These are phyloP conservation scores for Alethe castanea DNA, from an alignment of 2,113 vertebrate genomes.

Conservation along the genomic window DNA sequence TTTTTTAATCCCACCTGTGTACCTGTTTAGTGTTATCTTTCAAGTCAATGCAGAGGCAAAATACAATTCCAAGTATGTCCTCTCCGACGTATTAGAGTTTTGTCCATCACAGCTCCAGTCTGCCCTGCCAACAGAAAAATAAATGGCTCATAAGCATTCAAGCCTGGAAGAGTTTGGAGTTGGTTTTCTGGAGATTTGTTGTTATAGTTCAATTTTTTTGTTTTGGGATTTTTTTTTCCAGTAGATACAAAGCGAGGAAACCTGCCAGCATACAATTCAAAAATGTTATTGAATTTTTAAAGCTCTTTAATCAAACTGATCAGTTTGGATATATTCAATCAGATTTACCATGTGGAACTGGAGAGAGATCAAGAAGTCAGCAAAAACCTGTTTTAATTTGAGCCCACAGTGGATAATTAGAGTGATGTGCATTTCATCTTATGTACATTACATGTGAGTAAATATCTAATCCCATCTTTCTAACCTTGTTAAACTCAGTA, in stretches of 20 bases:
- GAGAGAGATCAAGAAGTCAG: background rate
- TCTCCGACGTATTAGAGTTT: background rate
- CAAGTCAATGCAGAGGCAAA: background rate
- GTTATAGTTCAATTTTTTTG: background rate
- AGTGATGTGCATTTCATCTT: background rate
- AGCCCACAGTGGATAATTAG: background rate
- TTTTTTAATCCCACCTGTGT: background rate
- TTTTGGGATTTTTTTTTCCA: background rate
- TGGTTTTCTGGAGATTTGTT: background rate
- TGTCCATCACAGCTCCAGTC: background rate
- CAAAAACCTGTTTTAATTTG: background rate
- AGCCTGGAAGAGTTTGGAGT: background rate
- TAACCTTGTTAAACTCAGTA: background rate
- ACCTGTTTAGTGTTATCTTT: background rate
- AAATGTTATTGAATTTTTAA: background rate
- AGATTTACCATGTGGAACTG: background rate
- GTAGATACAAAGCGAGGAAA: background rate
- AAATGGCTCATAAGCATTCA: background rate
- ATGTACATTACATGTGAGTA: background rate
- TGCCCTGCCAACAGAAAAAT: background rate
- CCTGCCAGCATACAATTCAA: background rate
- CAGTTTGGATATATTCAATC: background rate
- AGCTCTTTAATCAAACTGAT: background rate
- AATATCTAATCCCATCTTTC: constrained; percentile 17
- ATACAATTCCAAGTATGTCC: background rate